These are phyloP conservation scores for Chaetura pelagica DNA, from an alignment of 2,113 vertebrate species.

Conservation along the genomic window DNA sequence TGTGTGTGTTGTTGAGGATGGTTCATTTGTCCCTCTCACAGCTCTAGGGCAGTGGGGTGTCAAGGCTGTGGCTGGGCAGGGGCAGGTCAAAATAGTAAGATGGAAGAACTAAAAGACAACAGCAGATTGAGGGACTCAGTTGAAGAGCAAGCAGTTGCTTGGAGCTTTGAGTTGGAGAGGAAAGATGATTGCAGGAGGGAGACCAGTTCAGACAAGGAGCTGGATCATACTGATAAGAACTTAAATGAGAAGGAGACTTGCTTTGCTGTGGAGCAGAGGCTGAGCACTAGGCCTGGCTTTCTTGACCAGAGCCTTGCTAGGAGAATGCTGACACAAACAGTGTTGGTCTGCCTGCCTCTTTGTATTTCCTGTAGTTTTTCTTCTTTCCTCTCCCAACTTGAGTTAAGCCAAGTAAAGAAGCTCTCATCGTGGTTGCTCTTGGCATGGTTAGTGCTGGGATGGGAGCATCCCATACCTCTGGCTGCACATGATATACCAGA, in stretches of 20 bases:
- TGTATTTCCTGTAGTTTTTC: not conserved
- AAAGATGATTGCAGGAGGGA: not conserved
- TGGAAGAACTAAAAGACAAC: not conserved
- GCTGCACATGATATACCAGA: not conserved
- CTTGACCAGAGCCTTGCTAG: not conserved
- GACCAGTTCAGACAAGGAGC: not conserved
- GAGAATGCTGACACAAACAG: not conserved
- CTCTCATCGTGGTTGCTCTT: not conserved
- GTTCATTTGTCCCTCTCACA: not conserved
- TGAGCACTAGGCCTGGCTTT: not conserved
- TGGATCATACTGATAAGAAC: not conserved
- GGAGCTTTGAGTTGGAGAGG: not conserved
- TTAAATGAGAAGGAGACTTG: not conserved
- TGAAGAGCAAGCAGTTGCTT: not conserved
- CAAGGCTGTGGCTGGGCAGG: not conserved
- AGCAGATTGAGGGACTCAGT: not conserved
- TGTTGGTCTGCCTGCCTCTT: not conserved
- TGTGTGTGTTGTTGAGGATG: not conserved
- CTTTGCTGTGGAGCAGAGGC: not conserved
- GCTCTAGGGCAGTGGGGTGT: not conserved
- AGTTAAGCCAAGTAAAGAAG: not conserved
- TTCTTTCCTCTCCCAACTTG: not conserved
- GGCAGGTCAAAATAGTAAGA: not conserved
- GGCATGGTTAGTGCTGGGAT: not conserved
- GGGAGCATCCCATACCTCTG: not conserved